Base-by-base conservation (phyloP, 1,140 invertebrate species). In the Melanaphis sacchari region DNA sequence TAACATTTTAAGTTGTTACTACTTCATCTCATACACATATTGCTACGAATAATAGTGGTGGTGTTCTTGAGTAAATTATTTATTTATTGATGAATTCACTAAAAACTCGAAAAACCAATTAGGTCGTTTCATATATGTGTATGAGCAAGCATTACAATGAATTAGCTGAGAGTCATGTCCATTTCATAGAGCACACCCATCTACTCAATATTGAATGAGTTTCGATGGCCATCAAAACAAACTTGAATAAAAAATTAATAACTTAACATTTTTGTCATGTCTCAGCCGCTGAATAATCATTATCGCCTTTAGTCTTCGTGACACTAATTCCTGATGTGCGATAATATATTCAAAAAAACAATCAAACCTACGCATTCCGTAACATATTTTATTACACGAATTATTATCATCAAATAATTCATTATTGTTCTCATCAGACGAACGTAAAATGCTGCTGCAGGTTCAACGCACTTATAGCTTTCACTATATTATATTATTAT, bases 401-500 rank as follows among this genome's bases (percentile, higher is more conserved):
- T 66, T n/a, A 66, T 66, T n/a, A 66, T 11, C 59, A 66, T n/a
- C 59, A 21, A 66, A 26, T 66, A n/a, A 91, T 91, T 91, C 40
- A 82, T 46, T 82, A 91, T 49, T 31, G 59, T n/a, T 66, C 9
- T 11, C 59, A 66, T 66, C 90, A 5, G 66, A 22, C 52, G 52
- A 15, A 40, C 11, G n/a, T 76, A 76, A 76, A 76, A 76, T 76
- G 59, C 59, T 76, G 59, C 31, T n/a, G 59, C 31, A n/a, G 40
- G 91, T 43, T 92, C 91, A 92, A 92, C 41, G 91, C 21, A 82
- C 91, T 82, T 9, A 6, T 46, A 31, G 88, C 88, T 89, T 89
- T 89, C 88, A 52, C 88, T 85, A 41, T n/a, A 66, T n/a, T 4
- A 66, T 66, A 66, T n/a, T n/a, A n/a, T n/a, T n/a, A n/a, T n/a